Percentiles rank a stretch among this genome's conserved stretches.
These are phyloP conservation scores for Aquatica leii DNA, from an alignment of 2,888 invertebrate species.

Conservation along the genomic window DNA sequence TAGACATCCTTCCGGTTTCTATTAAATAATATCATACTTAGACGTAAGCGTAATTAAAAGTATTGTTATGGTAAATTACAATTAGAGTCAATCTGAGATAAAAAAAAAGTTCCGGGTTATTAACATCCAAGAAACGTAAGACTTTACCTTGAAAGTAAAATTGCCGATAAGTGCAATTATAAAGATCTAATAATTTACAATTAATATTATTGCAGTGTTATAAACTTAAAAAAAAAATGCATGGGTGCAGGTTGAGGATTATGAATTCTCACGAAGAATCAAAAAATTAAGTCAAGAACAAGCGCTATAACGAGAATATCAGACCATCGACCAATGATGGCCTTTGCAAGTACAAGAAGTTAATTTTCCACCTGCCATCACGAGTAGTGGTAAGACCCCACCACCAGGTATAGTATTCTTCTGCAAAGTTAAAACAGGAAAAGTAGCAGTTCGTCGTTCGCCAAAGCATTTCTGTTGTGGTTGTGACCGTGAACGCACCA, in stretches of 20 bases:
- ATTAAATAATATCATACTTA: conserved; percentile 8
- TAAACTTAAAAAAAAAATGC: conserved; percentile 19
- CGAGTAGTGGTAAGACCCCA: conserved; percentile 56
- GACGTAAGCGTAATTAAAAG: conserved; percentile 6
- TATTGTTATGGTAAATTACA: conserved; percentile 1
- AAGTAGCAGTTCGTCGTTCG: conserved; percentile 60
- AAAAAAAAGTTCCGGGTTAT: not conserved
- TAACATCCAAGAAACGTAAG: conserved; percentile 11
- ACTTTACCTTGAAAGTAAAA: conserved; percentile 24
- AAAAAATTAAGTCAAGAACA: conserved; percentile 35
- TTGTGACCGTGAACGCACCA: conserved; percentile 60
- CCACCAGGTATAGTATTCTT: conserved; percentile 50
- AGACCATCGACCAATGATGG: conserved; percentile 50
- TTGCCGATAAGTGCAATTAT: conserved; percentile 10
- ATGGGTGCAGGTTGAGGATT: conserved; percentile 11
- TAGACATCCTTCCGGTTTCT: conserved; percentile 6
- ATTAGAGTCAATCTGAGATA: too few species aligned
- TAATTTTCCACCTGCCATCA: conserved; percentile 55
- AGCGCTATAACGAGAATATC: conserved; percentile 33
- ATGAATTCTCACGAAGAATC: conserved; percentile 19
- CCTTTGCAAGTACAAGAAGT: conserved; percentile 45
- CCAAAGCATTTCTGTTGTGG: conserved; percentile 61
- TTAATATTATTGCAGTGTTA: too few species aligned
- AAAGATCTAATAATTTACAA: too few species aligned
- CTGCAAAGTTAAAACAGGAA: conserved; percentile 54